Evolutionary conservation across 2,888 invertebrate species (phyloP), one percentile per base, ranked within the genome.

Genomic region (Endotricha flammealis): DNA sequence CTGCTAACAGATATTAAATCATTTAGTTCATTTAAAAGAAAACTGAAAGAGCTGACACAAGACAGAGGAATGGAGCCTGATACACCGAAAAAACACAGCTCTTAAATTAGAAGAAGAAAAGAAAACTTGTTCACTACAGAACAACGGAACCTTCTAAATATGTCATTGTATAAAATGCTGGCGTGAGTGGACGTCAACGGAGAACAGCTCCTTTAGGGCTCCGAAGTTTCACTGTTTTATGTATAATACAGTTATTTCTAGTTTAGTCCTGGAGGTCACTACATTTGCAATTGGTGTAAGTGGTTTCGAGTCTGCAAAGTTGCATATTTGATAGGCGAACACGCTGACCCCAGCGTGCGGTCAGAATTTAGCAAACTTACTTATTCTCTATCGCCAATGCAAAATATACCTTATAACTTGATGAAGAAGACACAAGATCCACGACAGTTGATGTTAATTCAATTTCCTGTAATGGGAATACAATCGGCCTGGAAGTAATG

Each of bases 251-350:
- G 7, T 7, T 20, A 20, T 20, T 20, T n/a, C n/a, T 20, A 20
- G n/a, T n/a, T n/a, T n/a, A n/a, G n/a, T n/a, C n/a, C n/a, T 20
- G 6, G 20, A 4, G 20, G 2, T 20, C 20, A 20, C 3, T 20
- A 20, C 20, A 24, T 32, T 64, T 53, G 60, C 69, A 70, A 73
- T 71, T 66, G 64, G 42, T 60, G 50, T 67, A 69, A 73, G 71
- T 72, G 72, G 65, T 58, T 53, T 46, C 49, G 57, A 57, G 61
- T 56, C 51, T 57, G 53, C 55, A 47, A 55, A 66, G 53, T 58
- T 73, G 68, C 71, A 73, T 71, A 66, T 67, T 70, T 73, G 59
- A 71, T 70, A 50, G 48, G 37, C 50, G 41, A 53, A 54, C 48
- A 53, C 56, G 53, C 49, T 54, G 53, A 49, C 53, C 55, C 48